These are phyloP conservation scores for Cebus imitator DNA, from an alignment of 2,113 vertebrate species.

Conservation along the genomic window DNA sequence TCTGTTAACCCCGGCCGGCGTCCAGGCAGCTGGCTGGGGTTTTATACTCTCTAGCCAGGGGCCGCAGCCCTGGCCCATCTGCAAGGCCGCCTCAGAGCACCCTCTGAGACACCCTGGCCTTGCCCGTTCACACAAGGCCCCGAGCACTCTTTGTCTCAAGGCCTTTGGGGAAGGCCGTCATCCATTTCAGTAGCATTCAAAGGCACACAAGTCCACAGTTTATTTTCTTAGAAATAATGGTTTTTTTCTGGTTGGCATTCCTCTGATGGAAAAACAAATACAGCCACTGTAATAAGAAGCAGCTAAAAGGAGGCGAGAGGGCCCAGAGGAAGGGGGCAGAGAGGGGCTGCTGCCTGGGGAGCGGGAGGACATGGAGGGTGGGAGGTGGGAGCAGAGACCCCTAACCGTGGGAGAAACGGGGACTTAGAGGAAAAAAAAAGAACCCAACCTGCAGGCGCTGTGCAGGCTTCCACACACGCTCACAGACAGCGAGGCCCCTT, in stretches of 20 bases:
- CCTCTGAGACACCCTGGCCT: constrained; percentile 52
- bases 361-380: not conserved
- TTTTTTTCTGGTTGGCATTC: constrained; percentile 78
- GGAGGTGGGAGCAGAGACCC: not conserved
- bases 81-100: not conserved
- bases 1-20: not conserved
- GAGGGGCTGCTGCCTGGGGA: not conserved
- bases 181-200: constrained; percentile 74
- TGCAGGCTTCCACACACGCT: not conserved
- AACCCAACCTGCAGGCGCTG: rapidly evolving
- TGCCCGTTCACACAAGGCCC: constrained; percentile 23
- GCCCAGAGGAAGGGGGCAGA: not conserved
- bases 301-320: constrained; percentile 1
- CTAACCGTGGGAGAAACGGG: not conserved
- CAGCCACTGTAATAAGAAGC: constrained; percentile 65
- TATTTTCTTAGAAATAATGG: constrained; percentile 82
- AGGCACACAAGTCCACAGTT: constrained; percentile 61
- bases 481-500: rapidly evolving
- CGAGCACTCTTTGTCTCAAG: constrained; percentile 53
- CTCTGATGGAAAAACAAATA: constrained; percentile 76
- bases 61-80: constrained; percentile 49
- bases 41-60: not conserved
- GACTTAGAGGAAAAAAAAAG: not conserved
- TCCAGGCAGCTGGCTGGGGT: not conserved
- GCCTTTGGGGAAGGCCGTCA: constrained; percentile 59